Evolutionary conservation across 1,140 invertebrate genomes (phyloP), one percentile per base, ranked within the genome.

Genomic region (Zaprionus vittiger): DNA sequence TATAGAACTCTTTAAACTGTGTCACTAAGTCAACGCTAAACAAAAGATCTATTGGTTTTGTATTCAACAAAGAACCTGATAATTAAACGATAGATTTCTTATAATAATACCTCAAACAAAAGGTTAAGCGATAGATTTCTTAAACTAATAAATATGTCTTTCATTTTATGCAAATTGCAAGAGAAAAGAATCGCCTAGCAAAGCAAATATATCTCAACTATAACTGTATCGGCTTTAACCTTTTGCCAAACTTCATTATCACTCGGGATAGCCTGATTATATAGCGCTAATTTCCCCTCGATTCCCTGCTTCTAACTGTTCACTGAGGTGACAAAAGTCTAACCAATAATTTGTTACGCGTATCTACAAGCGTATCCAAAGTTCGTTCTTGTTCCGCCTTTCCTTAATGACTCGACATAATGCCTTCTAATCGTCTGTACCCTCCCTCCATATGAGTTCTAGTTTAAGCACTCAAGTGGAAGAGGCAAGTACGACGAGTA

Each of bases 371-470:
- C 41, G 81, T 66, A 80, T 83, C 37, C 55, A 31, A 52, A 55
- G 62, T 66, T 80, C 81, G 81, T 72, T 63, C 41, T 72, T 68
- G 57, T 57, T 59, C 41, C n/a, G 41, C n/a, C 41, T 47, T 57
- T 57, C 34, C 77, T 71, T 82, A 86, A 86, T 86, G 83, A 86
- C 79, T 86, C 69, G 77, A 79, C 82, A 85, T 70, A 64, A 41
- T 54, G 54, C 34, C 41, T 11, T 26, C 60, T 44, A 26, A 34
- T 31, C 37, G 22, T 44, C 60, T 44, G 20, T 49, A 1, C 11
- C 12, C 26, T 38, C 6, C 31, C 5, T 41, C 15, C 5, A 4
- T 28, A 22, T n/a, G 20, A 52, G 47, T 52, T 52, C 47, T 24
- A 52, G 47, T 52, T 52, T 52, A 24, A 24, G 47, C 47, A 52